These are phyloP conservation scores for Drosophila anomalata DNA, from an alignment of 2,888 invertebrate species.

Conservation along the genomic window DNA sequence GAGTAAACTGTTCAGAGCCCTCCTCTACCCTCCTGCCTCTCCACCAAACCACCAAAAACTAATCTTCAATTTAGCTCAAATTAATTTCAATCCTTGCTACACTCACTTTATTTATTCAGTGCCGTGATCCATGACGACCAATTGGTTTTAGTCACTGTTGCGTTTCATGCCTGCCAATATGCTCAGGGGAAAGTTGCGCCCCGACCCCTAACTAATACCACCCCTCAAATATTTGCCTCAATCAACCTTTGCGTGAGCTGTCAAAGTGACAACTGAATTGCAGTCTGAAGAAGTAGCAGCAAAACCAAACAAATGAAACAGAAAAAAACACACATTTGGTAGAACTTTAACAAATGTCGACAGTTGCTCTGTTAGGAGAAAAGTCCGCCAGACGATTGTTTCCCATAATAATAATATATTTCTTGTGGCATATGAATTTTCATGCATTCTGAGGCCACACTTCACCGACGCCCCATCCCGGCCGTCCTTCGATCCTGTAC, in stretches of 20 bases:
- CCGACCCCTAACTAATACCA: not conserved
- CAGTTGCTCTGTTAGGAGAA: slow-evolving; percentile 34
- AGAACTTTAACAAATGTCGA: slow-evolving; percentile 63
- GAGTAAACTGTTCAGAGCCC: not conserved
- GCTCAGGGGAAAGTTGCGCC: slow-evolving; percentile 26
- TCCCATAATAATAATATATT: slow-evolving; percentile 64
- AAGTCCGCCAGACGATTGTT: slow-evolving; percentile 60
- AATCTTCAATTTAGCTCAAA: slow-evolving; percentile 26
- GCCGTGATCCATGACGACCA: slow-evolving; percentile 51
- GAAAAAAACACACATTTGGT: slow-evolving; percentile 24
- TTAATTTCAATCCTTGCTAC: slow-evolving; percentile 21
- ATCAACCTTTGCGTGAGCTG: slow-evolving; percentile 74
- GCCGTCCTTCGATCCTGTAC: slow-evolving; percentile 23
- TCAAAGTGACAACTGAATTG: slow-evolving; percentile 75
- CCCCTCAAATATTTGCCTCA: slow-evolving; percentile 27
- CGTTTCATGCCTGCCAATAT: slow-evolving; percentile 68
- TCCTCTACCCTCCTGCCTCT: no score
- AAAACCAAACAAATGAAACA: slow-evolving; percentile 34
- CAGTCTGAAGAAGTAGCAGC: slow-evolving; percentile 42
- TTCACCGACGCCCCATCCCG: not conserved
- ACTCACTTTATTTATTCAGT: slow-evolving; percentile 28
- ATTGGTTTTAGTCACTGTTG: slow-evolving; percentile 55
- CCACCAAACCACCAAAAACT: not conserved
- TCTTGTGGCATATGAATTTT: slow-evolving; percentile 66
- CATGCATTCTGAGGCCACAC: slow-evolving; percentile 67